Evolutionary conservation across 1,140 invertebrate genomes (phyloP), one percentile per base, ranked within the genome.

Genomic region (Drosophila murphyi): DNA sequence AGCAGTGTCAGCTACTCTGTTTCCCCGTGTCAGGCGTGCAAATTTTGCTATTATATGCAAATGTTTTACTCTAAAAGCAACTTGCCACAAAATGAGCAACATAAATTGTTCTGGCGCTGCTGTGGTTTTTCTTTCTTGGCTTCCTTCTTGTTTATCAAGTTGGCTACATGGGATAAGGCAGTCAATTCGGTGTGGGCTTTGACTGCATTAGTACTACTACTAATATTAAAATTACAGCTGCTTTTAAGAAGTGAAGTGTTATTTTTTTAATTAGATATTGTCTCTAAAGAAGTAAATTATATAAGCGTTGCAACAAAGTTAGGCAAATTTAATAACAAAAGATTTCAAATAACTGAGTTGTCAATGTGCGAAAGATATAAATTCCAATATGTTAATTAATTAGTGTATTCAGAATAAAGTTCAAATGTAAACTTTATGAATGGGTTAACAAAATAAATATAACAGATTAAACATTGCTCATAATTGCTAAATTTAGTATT

Each of bases 21-120:
- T 37, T 55, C 45, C 32, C 32, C 10, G 31, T 37, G 37, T 8
- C 20, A 20, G 34, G 28, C 47, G 50, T 73, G 82, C 63, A 78
- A 72, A 78, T 87, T 82, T 77, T 79, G 31, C 71, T 72, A 87
- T 76, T 82, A 87, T 87, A 87, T 86, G 82, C 82, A 86, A 86
- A 86, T 85, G 85, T 80, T 63, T 65, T 51, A 72, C 60, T 68
- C 48, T 72, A 32, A 59, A 57, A 60, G 69, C 28, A 72, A 68
- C 37, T 59, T 59, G 78, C 70, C 78, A 51, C 71, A 76, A 82
- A 78, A 87, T 82, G 82, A 82, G 78, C 82, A 72, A 76, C 82
- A 87, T 87, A 87, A 87, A 86, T 82, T 86, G 72, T 31, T 12
- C 4, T 8, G 50, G 43, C 29, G 31, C n/a, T 65, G 56, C 43